phyloP scores from a whole-genome alignment of 1,140 invertebrate species.

The Popillia japonica region DNA sequence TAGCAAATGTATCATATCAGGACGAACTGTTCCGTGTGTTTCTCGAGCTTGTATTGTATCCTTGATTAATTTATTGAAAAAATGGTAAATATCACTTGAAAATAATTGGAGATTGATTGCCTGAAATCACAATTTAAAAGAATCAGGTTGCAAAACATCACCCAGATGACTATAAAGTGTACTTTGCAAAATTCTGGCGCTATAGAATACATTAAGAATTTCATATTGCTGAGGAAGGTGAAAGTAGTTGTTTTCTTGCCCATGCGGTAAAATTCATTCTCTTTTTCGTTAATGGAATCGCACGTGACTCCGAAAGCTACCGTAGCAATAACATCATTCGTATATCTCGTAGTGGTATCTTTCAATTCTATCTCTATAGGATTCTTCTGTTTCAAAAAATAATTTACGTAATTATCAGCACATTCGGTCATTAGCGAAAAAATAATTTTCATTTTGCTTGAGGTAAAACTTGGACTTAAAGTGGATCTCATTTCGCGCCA shows the following conservation, averaged over 20 bases:
- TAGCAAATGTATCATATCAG: too few species aligned
- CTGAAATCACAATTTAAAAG: slow-evolving; percentile 42
- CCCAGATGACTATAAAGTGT: slow-evolving; percentile 12
- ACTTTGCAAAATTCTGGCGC: too few species aligned
- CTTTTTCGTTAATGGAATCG: too few species aligned
- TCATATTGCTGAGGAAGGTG: slow-evolving; percentile 52
- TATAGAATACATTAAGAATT: not conserved
- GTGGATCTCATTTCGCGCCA: too few species aligned
- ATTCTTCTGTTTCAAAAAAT: too few species aligned
- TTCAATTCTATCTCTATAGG: slow-evolving; percentile 58
- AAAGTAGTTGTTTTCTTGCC: too few species aligned
- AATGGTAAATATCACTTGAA: slow-evolving; percentile 46
- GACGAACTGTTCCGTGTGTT: slow-evolving; percentile 54
- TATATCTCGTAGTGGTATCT: slow-evolving; percentile 57
- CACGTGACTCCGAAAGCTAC: slow-evolving; percentile 61
- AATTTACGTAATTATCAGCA: slow-evolving; percentile 46
- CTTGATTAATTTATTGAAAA: slow-evolving; percentile 54
- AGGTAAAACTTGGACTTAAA: too few species aligned
- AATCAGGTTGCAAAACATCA: not conserved
- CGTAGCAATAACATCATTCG: slow-evolving; percentile 60
- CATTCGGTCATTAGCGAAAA: slow-evolving; percentile 53
- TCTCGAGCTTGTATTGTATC: slow-evolving; percentile 58
- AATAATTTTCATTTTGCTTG: too few species aligned
- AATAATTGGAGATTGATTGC: slow-evolving; percentile 47
- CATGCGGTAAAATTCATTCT: too few species aligned